phyloP scores from a whole-genome alignment of 2,888 invertebrate species.

The Chirona hameri region DNA sequence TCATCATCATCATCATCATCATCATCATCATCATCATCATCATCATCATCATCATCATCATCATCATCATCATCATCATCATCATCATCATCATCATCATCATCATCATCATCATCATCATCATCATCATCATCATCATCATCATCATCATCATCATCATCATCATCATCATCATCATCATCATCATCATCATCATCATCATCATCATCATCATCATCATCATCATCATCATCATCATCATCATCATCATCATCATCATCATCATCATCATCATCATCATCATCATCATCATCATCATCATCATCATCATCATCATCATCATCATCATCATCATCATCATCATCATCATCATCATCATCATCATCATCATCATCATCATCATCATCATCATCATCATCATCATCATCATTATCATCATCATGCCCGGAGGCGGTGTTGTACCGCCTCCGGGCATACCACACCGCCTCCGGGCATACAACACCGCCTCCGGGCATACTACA shows the following conservation, averaged over 20 bases:
- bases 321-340: constrained; percentile 22
- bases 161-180: constrained; percentile 22
- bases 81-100: background rate
- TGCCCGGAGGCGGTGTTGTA: background rate
- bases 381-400: background rate
- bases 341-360: constrained; percentile 22
- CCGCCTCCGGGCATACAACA: too few species aligned
- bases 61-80: constrained; percentile 22
- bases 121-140: constrained; percentile 22
- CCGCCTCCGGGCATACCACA: too few species aligned
- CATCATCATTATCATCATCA: constrained; percentile 11
- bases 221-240: constrained; percentile 22
- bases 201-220: constrained; percentile 22
- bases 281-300: constrained; percentile 22
- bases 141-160: too few species aligned
- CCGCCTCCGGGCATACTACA: too few species aligned
- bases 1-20: constrained; percentile 22
- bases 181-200: constrained; percentile 22
- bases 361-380: constrained; percentile 22
- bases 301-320: constrained; percentile 22
- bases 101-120: background rate
- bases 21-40: constrained; percentile 22
- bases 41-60: constrained; percentile 22
- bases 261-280: constrained; percentile 22
- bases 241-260: constrained; percentile 22